Conservation (phyloP, 2,113 vertebrate species). For the Heterochromis multidens region DNA sequence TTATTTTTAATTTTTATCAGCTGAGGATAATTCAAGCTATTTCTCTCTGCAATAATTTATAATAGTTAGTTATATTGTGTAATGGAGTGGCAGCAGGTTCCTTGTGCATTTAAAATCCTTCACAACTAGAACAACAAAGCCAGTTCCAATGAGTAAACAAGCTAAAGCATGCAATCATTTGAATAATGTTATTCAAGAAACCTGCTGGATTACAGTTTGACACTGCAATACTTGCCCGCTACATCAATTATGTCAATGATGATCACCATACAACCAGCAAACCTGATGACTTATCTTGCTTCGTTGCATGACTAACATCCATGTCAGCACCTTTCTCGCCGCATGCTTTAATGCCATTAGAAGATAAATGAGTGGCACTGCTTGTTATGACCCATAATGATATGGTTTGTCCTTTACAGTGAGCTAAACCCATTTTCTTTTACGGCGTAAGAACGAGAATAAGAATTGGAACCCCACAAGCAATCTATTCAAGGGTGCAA, state of each 20-base stretch:
- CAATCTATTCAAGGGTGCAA: constrained; percentile 78
- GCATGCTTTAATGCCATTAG: constrained; percentile 67
- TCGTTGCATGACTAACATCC: constrained; percentile 61
- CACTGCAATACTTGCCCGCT: constrained; percentile 1
- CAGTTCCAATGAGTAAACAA: constrained; percentile 28
- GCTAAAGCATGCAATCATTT: constrained; percentile 7
- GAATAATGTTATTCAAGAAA: constrained; percentile 22
- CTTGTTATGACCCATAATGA: constrained; percentile 69
- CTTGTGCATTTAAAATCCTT: neutral
- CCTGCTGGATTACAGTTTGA: constrained; percentile 44
- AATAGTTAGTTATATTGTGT: neutral
- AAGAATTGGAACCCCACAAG: constrained; percentile 71
- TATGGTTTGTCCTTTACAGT: constrained; percentile 61
- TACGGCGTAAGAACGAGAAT: constrained; percentile 27
- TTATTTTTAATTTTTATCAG: neutral
- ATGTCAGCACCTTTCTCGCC: constrained; percentile 55
- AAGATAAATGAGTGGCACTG: constrained; percentile 66
- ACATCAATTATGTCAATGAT: constrained; percentile 47
- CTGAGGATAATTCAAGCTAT: neutral
- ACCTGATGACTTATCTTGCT: constrained; percentile 27
- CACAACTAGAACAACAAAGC: constrained; percentile 3
- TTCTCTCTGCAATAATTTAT: neutral
- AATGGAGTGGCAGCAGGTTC: neutral
- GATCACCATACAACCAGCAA: constrained; percentile 33
- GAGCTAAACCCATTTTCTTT: constrained; percentile 67